Evolutionary conservation across 2,113 vertebrate species (phyloP).

Genomic region (Morone saxatilis): DNA sequence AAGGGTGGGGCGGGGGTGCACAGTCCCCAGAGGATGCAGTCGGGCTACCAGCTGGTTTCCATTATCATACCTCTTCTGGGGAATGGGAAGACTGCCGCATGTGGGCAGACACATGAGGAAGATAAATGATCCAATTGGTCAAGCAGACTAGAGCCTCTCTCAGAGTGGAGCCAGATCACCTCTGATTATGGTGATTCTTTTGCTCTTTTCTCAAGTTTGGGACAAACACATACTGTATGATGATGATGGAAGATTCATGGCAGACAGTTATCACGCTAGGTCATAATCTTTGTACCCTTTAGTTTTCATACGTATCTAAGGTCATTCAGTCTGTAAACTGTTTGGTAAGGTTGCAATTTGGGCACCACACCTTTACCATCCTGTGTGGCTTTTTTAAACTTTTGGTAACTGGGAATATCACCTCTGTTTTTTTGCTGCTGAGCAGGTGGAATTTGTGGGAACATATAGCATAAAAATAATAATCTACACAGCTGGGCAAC

Average conservation of each 20-base stretch:
- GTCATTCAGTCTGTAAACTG: slow-evolving; percentile 50
- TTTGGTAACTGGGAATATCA: slow-evolving; percentile 23
- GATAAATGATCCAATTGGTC: slow-evolving; percentile 75
- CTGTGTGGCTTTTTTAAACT: slow-evolving; percentile 42
- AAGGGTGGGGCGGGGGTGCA: slow-evolving; percentile 20
- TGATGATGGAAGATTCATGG: slow-evolving; percentile 27
- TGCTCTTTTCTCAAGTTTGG: slow-evolving; percentile 38
- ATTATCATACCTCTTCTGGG: slow-evolving; percentile 82
- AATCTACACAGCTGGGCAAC: slow-evolving; percentile 26
- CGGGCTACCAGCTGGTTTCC: slow-evolving; percentile 81
- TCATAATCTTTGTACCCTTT: slow-evolving; percentile 50
- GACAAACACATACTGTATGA: slow-evolving; percentile 40
- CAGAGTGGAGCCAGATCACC: slow-evolving; percentile 54
- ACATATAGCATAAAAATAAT: slow-evolving; percentile 23
- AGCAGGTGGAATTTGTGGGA: slow-evolving; percentile 38
- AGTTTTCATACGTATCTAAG: slow-evolving; percentile 45
- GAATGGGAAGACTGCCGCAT: slow-evolving; percentile 73
- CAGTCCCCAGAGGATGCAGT: slow-evolving; percentile 58
- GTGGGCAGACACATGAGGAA: slow-evolving; percentile 77
- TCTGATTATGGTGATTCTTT: slow-evolving; percentile 73
- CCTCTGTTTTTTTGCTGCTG: slow-evolving; percentile 21
- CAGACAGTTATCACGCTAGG: slow-evolving; percentile 31
- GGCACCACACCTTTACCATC: slow-evolving; percentile 49
- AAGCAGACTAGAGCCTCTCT: slow-evolving; percentile 51
- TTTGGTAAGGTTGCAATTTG: slow-evolving; percentile 46